These are phyloP conservation scores for Parotia lawesii DNA, from an alignment of 2,113 vertebrate species.

Conservation along the genomic window DNA sequence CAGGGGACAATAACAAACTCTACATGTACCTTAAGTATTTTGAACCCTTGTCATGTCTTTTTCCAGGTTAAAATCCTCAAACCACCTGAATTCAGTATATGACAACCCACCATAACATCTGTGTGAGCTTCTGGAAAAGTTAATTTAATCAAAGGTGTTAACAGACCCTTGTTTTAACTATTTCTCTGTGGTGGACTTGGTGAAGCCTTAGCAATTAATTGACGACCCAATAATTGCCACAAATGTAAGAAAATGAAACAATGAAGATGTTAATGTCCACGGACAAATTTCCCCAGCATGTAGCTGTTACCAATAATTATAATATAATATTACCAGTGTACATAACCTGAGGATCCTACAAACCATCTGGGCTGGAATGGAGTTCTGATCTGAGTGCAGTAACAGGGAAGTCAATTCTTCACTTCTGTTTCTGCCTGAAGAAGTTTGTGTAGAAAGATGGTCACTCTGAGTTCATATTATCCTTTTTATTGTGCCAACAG, in stretches of 20 bases:
- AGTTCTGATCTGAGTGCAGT: neutral
- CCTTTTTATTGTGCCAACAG: neutral
- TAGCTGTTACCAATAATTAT: neutral
- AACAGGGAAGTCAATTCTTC: neutral
- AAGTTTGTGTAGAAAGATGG: neutral
- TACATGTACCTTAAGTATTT: neutral
- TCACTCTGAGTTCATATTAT: neutral
- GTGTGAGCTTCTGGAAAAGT: neutral
- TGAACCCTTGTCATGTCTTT: neutral
- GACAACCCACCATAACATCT: neutral
- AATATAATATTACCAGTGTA: neutral
- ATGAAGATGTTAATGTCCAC: accelerated
- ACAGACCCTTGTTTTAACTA: neutral
- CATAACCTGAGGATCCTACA: neutral
- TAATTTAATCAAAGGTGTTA: neutral
- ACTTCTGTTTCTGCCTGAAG: neutral
- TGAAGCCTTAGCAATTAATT: neutral
- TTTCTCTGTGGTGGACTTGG: accelerated
- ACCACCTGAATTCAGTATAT: neutral
- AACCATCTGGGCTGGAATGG: neutral
- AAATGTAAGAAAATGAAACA: neutral
- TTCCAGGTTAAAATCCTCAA: neutral
- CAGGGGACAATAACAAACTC: neutral
- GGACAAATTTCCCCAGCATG: neutral
- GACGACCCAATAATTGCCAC: neutral